These are phyloP conservation scores for Stegophylla sp. DNA, from an alignment of 2,888 invertebrate species.

Conservation along the genomic window DNA sequence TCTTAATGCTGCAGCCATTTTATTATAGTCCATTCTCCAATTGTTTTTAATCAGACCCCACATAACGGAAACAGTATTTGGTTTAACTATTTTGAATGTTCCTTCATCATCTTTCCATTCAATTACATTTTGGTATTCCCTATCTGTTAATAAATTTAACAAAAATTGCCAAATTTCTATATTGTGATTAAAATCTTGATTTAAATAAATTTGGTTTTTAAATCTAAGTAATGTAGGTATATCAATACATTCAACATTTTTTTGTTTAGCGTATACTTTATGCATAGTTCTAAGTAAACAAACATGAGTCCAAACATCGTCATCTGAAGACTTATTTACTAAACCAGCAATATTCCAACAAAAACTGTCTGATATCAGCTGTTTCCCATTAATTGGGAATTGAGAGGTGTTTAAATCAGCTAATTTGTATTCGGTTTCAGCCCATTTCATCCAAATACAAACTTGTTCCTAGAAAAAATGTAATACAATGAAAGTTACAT, in stretches of 20 bases:
- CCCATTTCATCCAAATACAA: constrained; percentile 38
- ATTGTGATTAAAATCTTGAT: constrained; percentile 1
- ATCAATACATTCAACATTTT: constrained; percentile 27
- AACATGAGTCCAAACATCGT: constrained; percentile 51
- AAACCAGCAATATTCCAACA: constrained; percentile 42
- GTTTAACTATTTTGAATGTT: constrained; percentile 34
- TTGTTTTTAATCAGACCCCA: constrained; percentile 51
- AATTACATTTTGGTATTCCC: constrained; percentile 31
- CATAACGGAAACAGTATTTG: constrained; percentile 41
- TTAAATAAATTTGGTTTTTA: constrained; percentile 38
- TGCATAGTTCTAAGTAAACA: constrained; percentile 46
- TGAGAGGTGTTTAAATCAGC: background rate
- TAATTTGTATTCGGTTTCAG: constrained; percentile 31
- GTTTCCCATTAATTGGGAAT: constrained; percentile 37
- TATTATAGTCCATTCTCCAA: constrained; percentile 40
- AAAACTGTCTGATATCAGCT: constrained; percentile 38
- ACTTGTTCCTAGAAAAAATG: constrained; percentile 38
- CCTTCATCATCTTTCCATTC: constrained; percentile 45
- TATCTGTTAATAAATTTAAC: constrained; percentile 40
- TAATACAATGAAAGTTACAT: no score
- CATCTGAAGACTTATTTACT: constrained; percentile 17
- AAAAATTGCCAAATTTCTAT: constrained; percentile 51
- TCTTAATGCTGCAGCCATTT: constrained; percentile 52
- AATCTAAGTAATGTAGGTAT: background rate
- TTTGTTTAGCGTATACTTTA: constrained; percentile 20